Base-by-base conservation (phyloP, 2,797 vertebrate species). In the Pseudotriccus pelzelni region DNA sequence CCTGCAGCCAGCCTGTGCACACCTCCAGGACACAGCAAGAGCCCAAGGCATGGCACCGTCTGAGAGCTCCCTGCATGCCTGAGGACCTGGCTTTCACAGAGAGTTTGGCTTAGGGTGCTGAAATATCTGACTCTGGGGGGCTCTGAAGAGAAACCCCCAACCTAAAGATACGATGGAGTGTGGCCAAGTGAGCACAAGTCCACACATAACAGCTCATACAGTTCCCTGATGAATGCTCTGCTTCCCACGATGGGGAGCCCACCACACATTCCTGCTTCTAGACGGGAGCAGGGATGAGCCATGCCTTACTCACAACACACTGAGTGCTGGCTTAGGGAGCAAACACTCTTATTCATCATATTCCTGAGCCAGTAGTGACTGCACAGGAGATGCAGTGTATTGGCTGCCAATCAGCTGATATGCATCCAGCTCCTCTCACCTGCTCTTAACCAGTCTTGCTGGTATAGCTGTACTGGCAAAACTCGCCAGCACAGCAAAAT, bases 401-500 rank as follows among this genome's bases (percentile, higher is more conserved):
- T 53, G 87, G 74, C 64, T 77, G 87, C 81, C 84, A 62, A 79
- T 87, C 58, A 7, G 63, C n/a, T 30, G n/a, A 72, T 53, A 52
- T 6, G 21, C 59, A 28, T 34, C 81, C 96, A 92, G 74, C 41
- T 70, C 64, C 84, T 63, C 88, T 52, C 84, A 74, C 63, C 83
- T 73, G 81, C 77, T 43, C 59, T 53, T 7, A 66, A n/a, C 81
- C 87, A 50, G 84, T 64, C 62, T 23, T 87, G 78, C 94, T 90
- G 88, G 70, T 67, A 67, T 84, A 89, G 60, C 84, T 60, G 1
- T 46, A 22, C 60, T 73, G 60, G 75, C 49, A 79, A 58, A 93
- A 96, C 59, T 93, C 44, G 59, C 32, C 86, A 77, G 23, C 73
- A 36, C 75, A 91, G 91, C 93, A 74, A 76, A 90, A 95, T n/a